Conservation (phyloP, 1,140 invertebrate genomes). For the Homalodisca vitripennis region DNA sequence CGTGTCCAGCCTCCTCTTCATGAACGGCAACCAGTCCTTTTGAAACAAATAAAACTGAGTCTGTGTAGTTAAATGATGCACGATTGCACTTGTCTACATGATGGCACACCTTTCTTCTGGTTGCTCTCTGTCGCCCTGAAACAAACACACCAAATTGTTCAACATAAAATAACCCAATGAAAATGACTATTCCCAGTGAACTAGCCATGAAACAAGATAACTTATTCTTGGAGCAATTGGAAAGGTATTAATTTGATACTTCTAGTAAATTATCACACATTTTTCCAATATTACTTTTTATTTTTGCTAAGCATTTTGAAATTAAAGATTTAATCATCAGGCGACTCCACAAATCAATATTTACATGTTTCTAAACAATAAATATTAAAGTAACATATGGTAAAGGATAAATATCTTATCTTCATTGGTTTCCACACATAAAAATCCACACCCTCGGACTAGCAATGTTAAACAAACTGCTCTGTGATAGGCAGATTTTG, state of each 20-base stretch:
- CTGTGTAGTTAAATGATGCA: too few relatives aligned
- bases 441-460: too few relatives aligned
- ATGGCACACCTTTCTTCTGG: constrained; percentile 6
- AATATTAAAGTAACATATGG: too few relatives aligned
- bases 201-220: background rate
- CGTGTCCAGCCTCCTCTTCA: background rate
- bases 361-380: too few relatives aligned
- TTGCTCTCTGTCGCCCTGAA: constrained; percentile 8
- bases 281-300: background rate
- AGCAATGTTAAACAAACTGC: too few relatives aligned
- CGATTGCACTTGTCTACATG: constrained; percentile 3
- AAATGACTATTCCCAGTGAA: background rate
- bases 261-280: background rate
- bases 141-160: background rate
- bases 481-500: too few relatives aligned
- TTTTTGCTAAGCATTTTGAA: background rate
- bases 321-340: background rate
- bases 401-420: too few relatives aligned
- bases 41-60: background rate
- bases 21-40: background rate
- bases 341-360: too few relatives aligned
- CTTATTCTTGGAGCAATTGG: background rate
- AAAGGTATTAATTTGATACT: background rate
- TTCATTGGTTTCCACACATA: too few relatives aligned
- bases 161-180: background rate